Percentiles rank a stretch among this genome's conserved stretches.
Conservation (phyloP, 2,797 vertebrate genomes). For the Craterocephalus amniculus region DNA sequence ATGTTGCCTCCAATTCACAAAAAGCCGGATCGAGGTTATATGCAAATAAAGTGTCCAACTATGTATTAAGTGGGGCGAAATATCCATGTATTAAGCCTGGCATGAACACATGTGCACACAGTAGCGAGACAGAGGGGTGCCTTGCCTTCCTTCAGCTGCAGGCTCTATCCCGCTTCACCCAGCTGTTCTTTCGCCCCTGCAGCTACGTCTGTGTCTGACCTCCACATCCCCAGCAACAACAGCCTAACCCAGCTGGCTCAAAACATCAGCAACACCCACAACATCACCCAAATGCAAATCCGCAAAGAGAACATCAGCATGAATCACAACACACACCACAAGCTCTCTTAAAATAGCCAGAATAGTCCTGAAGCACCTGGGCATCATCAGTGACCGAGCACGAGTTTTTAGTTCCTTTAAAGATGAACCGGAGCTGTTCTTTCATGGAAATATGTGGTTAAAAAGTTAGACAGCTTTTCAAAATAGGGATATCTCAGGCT, state of each 20-base stretch:
- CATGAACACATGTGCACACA: slow-evolving; percentile 26
- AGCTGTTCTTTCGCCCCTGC: slow-evolving; percentile 72
- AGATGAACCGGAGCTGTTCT: slow-evolving; percentile 16
- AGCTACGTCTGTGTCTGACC: slow-evolving; percentile 67
- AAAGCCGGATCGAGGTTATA: slow-evolving; percentile 38
- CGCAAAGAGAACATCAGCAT: slow-evolving; percentile 43
- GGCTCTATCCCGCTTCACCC: slow-evolving; percentile 50
- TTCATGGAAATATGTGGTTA: slow-evolving; percentile 29
- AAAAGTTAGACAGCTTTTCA: neutral
- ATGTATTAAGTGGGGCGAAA: slow-evolving; percentile 45
- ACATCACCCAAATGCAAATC: slow-evolving; percentile 46
- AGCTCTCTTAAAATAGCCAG: slow-evolving; percentile 21
- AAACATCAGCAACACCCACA: slow-evolving; percentile 43
- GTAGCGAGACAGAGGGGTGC: slow-evolving; percentile 42
- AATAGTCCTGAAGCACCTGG: slow-evolving; percentile 28
- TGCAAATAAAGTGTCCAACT: slow-evolving; percentile 46
- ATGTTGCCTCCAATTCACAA: slow-evolving; percentile 27
- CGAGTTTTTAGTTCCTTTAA: neutral
- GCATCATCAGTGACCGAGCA: slow-evolving; percentile 19
- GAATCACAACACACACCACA: slow-evolving; percentile 55
- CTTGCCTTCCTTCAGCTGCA: slow-evolving; percentile 55
- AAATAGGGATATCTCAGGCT: neutral
- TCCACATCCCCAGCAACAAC: slow-evolving; percentile 62
- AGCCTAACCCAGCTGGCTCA: slow-evolving; percentile 66
- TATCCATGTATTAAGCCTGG: slow-evolving; percentile 38